These are phyloP conservation scores for Clavelina lepadiformis DNA, from an alignment of 23 tunicate genomes.

Conservation along the genomic window DNA sequence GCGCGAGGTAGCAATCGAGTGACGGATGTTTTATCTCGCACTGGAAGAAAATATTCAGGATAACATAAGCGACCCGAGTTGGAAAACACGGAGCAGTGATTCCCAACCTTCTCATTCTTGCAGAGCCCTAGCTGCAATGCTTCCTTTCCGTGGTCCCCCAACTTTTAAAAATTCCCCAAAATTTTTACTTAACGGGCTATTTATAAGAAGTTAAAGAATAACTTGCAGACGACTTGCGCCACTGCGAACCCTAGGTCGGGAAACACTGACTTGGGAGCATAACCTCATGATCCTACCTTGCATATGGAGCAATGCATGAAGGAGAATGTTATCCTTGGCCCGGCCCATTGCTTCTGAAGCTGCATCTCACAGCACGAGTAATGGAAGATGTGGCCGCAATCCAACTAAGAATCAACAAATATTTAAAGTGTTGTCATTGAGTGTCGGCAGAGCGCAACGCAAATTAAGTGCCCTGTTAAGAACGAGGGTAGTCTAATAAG, in stretches of 20 bases:
- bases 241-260: not conserved
- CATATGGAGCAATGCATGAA: conserved; percentile 72
- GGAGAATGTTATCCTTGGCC: conserved; percentile 70
- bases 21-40: conserved; percentile 47
- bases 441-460: too few species aligned
- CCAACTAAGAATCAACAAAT: conserved; percentile 27
- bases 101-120: too few species aligned
- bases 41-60: conserved; percentile 25
- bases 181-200: too few species aligned
- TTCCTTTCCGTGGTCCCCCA: too few species aligned
- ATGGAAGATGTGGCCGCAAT: conserved; percentile 77
- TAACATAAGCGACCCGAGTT: too few species aligned
- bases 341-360: conserved; percentile 71
- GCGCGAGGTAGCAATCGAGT: conserved; percentile 23
- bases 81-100: too few species aligned
- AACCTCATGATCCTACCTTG: conserved; percentile 49
- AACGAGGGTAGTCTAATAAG: not conserved
- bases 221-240: too few species aligned
- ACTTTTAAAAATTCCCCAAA: too few species aligned
- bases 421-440: too few species aligned
- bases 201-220: too few species aligned
- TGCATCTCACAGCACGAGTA: conserved; percentile 57
- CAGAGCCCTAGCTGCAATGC: too few species aligned
- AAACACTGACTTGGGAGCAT: not conserved
- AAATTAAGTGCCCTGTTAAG: too few species aligned